A percentile compares a stretch with the other conserved stretches of the same genome.
Conservation (phyloP, 2,113 vertebrate species). For the Pteropus alecto region DNA sequence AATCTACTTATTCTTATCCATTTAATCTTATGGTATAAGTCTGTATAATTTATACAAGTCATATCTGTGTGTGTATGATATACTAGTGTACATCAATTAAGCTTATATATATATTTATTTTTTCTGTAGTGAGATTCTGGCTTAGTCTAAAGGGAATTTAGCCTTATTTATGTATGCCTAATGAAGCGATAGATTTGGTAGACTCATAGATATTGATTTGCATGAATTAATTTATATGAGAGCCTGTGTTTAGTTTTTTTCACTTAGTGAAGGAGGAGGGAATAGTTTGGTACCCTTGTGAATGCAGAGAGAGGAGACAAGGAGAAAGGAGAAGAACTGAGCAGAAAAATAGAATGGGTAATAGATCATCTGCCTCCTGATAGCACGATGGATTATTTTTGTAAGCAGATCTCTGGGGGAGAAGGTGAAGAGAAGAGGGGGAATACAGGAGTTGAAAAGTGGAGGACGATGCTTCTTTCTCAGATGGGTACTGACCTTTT, state of each 20-base stretch:
- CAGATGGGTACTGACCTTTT: not conserved
- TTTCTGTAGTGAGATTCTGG: not conserved
- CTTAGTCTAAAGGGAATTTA: not conserved
- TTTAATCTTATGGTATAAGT: not conserved
- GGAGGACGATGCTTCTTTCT: not conserved
- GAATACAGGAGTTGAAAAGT: not conserved
- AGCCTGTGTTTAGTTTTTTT: not conserved
- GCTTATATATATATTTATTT: not conserved
- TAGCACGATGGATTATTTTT: not conserved
- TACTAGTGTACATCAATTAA: not conserved
- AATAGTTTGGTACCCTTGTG: not conserved
- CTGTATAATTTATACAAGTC: not conserved
- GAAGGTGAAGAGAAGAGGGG: not conserved
- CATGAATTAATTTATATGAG: constrained; percentile 10
- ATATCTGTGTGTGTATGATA: not conserved
- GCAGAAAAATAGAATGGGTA: not conserved
- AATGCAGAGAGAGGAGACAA: not conserved
- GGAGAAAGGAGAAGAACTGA: not conserved
- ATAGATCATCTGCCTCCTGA: not conserved
- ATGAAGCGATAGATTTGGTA: constrained; percentile 18
- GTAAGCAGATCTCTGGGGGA: not conserved
- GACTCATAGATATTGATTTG: not conserved
- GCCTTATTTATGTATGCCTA: not conserved
- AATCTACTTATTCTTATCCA: not conserved
- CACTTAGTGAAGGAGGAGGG: not conserved